These are phyloP conservation scores for Sebastes trivittatus DNA, from an alignment of 2,797 vertebrate genomes.

Conservation along the genomic window DNA sequence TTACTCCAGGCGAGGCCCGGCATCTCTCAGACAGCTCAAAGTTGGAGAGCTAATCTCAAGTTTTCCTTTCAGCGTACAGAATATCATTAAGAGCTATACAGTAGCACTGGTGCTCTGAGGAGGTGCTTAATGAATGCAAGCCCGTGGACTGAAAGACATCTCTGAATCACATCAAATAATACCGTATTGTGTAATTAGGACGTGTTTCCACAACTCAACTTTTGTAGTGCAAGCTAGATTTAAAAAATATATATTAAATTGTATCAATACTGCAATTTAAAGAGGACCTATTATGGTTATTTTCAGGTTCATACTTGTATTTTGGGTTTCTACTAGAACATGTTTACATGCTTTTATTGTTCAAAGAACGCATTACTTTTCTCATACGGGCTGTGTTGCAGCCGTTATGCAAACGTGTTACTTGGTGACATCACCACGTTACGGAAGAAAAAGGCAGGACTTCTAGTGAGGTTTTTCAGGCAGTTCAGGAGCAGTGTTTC, in stretches of 20 bases:
- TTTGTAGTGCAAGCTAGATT: neutral
- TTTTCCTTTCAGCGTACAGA: conserved; percentile 48
- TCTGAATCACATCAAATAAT: neutral
- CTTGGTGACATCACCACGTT: no score
- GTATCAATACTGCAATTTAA: neutral
- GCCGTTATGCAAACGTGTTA: no score
- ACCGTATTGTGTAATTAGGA: neutral
- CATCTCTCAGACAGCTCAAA: conserved; percentile 48
- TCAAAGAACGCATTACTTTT: no score
- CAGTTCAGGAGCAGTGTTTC: no score
- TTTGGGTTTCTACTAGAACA: no score
- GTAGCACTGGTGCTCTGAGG: conserved; percentile 22
- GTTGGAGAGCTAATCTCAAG: conserved; percentile 42
- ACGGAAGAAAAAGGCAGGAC: no score
- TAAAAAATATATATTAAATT: neutral
- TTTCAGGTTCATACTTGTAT: no score
- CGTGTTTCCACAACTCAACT: neutral
- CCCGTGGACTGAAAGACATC: neutral
- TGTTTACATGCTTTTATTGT: no score
- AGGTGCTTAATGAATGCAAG: conserved; percentile 22
- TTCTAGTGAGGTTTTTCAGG: fast-evolving
- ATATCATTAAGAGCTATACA: conserved; percentile 57
- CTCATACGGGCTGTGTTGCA: no score
- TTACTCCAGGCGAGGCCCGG: conserved; percentile 14
- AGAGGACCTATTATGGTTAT: neutral